phyloP scores from a whole-genome alignment of 2,888 invertebrate genomes.

The Abrostola triplasia region DNA sequence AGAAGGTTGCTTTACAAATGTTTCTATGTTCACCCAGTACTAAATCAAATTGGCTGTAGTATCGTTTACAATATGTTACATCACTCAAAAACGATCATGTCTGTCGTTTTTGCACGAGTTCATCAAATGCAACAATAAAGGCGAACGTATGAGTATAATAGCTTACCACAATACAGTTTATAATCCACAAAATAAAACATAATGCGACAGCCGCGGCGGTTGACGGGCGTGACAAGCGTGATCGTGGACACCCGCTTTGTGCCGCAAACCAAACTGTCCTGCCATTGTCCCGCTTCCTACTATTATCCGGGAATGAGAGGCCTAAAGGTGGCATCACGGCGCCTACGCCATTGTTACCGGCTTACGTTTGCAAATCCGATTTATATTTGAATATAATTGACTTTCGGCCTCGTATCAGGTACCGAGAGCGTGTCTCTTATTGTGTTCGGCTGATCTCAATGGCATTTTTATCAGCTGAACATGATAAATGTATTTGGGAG shows the following conservation, averaged over 20 bases:
- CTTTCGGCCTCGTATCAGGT: slow-evolving; percentile 85
- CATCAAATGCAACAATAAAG: slow-evolving; percentile 37
- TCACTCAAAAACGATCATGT: slow-evolving; percentile 9
- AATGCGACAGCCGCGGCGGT: slow-evolving; percentile 59
- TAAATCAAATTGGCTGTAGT: slow-evolving; percentile 16
- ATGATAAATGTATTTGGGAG: slow-evolving; percentile 87
- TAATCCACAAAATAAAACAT: slow-evolving; percentile 70
- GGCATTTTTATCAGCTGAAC: slow-evolving; percentile 86
- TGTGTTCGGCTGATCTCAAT: slow-evolving; percentile 84
- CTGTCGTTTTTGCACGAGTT: slow-evolving; percentile 15
- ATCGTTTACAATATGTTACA: slow-evolving; percentile 41
- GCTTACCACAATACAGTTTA: slow-evolving; percentile 66
- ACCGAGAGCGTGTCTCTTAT: slow-evolving; percentile 79
- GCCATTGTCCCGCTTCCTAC: slow-evolving; percentile 65
- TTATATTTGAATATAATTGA: slow-evolving; percentile 89
- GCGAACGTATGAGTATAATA: slow-evolving; percentile 54
- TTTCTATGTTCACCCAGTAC: not conserved
- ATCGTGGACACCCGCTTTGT: slow-evolving; percentile 60
- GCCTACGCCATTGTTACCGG: slow-evolving; percentile 82
- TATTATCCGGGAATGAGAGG: slow-evolving; percentile 65
- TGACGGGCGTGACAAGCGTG: slow-evolving; percentile 63
- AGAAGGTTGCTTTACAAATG: not conserved
- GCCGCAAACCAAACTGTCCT: slow-evolving; percentile 56
- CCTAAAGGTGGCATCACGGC: slow-evolving; percentile 70
- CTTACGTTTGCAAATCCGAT: slow-evolving; percentile 88